A percentile compares a stretch with the other conserved stretches of the same genome.
These are phyloP conservation scores for Molossus molossus DNA, from an alignment of 2,797 vertebrate genomes.

Conservation along the genomic window DNA sequence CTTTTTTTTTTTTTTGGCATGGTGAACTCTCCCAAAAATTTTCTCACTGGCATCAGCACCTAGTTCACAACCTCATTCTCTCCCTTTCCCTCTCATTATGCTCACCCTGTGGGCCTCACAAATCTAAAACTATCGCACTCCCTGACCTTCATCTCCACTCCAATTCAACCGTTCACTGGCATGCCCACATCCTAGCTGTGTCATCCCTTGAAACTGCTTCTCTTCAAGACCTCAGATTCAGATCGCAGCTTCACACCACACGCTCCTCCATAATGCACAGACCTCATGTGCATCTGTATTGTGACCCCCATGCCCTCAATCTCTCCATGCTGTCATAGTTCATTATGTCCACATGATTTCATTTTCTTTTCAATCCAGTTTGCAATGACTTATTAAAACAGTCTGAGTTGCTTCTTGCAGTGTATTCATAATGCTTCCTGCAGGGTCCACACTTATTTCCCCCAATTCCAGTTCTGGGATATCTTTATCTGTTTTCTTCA, in stretches of 20 bases:
- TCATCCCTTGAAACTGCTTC: background rate
- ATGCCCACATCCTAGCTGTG: background rate
- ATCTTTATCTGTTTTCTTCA: slow-evolving; percentile 10
- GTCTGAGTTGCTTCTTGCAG: background rate
- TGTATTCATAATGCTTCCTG: background rate
- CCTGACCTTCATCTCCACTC: background rate
- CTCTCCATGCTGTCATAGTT: background rate
- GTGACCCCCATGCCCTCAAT: background rate
- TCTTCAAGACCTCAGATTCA: background rate
- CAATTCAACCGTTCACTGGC: background rate
- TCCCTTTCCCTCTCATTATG: background rate
- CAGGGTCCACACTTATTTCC: background rate
- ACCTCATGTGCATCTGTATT: background rate
- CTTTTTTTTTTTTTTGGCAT: background rate
- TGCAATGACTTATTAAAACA: slow-evolving; percentile 13
- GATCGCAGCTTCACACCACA: background rate
- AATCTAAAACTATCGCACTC: background rate
- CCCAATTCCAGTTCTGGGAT: background rate
- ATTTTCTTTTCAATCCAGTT: slow-evolving; percentile 36
- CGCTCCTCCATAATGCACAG: accelerated
- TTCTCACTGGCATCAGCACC: background rate
- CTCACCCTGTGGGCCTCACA: background rate
- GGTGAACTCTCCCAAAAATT: background rate
- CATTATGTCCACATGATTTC: background rate
- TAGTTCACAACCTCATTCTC: background rate